These are phyloP conservation scores for Drosophila paranaensis DNA, from an alignment of 2,888 invertebrate genomes.

Conservation along the genomic window DNA sequence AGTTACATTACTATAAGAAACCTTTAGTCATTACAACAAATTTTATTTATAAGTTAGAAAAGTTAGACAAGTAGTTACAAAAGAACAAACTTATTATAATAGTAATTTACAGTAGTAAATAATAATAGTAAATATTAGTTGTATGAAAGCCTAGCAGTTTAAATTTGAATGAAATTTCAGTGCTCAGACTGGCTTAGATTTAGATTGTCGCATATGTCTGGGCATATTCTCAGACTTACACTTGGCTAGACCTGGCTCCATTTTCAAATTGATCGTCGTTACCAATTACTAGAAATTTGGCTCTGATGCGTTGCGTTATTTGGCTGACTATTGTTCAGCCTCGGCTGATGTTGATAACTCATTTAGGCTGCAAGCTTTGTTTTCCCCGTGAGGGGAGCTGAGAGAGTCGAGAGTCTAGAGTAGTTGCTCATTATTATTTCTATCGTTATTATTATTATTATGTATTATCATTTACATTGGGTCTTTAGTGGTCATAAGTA, in stretches of 20 bases:
- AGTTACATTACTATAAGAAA: too few relatives aligned
- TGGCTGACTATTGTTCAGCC: conserved; percentile 44
- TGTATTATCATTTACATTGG: conserved; percentile 57
- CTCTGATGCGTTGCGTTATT: neutral
- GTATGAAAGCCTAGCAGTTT: neutral
- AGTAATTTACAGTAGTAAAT: too few relatives aligned
- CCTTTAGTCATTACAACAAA: too few relatives aligned
- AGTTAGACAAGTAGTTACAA: too few relatives aligned
- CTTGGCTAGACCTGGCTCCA: neutral
- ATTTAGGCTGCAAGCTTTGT: conserved; percentile 48
- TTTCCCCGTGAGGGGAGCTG: conserved; percentile 6
- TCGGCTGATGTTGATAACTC: conserved; percentile 48
- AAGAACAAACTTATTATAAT: too few relatives aligned
- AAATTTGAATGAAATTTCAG: too few relatives aligned
- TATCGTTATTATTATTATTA: conserved; percentile 29
- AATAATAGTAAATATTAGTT: neutral
- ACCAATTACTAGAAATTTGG: conserved; percentile 28
- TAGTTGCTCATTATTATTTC: conserved; percentile 11
- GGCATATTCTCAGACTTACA: too few relatives aligned
- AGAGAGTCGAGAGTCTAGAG: conserved; percentile 5
- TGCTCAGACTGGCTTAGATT: neutral
- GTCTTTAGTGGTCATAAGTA: conserved; percentile 55
- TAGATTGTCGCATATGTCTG: neutral
- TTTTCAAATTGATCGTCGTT: conserved; percentile 19
- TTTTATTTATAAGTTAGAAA: too few relatives aligned